Base-by-base conservation (phyloP, 2,888 invertebrate species). In the Drosophila leonis region DNA sequence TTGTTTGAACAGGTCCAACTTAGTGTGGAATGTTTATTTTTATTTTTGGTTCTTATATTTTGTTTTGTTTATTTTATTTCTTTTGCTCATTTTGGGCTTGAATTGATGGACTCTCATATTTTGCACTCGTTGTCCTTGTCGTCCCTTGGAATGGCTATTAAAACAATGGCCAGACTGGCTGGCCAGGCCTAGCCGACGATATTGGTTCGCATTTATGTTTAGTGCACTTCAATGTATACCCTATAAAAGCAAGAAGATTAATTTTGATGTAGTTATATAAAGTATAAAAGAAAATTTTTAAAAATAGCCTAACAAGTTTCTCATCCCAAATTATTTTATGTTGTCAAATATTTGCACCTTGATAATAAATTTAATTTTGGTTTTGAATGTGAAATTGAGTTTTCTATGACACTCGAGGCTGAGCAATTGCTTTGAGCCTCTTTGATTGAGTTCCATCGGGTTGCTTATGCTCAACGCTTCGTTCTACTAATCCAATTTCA, bases 401-500 rank as follows among this genome's bases (percentile, higher is more conserved):
- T 27, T 54, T 27, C n/a, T 42, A 27, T 55, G 63, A 51, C 20
- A n/a, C 31, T 52, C 31, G 37, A 27, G 31, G 5, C 48, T 27
- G 37, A 13, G 46, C 18, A 18, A 27, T 15, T 24, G 29, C 12
- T 10, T 39, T 33, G 35, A 33, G 52, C n/a, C 35, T 64, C 1
- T 59, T 59, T 63, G 57, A 59, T 60, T 69, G 52, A 49, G 35
- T 70, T 65, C 49, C 51, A 48, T 72, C 72, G 69, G 70, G 65
- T 59, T 75, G 55, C 37, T 48, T 66, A 37, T 52, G 65, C 52
- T n/a, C 8, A 39, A 20, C 37, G 33, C 65, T 42, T 56, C 61
- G 57, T 54, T 66, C 54, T 57, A 75, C 69, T 76, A 76, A 72
- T 76, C 68, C 59, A 74, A 82, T 82, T 71, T 82, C 49, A 49